These are phyloP conservation scores for Epiblema foenella DNA, from an alignment of 2,888 invertebrate species.

Conservation along the genomic window DNA sequence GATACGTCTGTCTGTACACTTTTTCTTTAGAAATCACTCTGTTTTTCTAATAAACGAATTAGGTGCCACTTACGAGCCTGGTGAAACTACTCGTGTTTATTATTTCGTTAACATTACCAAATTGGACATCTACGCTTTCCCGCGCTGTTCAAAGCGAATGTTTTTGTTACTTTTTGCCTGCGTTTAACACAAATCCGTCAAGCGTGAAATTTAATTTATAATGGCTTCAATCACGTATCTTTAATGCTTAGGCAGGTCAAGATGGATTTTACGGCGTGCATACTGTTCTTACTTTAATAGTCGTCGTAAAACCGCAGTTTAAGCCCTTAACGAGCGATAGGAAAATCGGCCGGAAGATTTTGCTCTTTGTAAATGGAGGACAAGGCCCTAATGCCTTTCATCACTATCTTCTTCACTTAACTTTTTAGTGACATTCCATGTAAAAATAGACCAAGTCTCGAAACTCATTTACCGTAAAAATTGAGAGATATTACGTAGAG, in stretches of 20 bases:
- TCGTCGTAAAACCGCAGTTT: constrained; percentile 38
- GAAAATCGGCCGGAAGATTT: constrained; percentile 28
- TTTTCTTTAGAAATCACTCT: neutral
- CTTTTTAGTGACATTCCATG: too few species aligned
- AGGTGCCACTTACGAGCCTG: too few species aligned
- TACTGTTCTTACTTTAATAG: constrained; percentile 44
- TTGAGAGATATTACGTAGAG: too few species aligned
- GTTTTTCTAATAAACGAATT: neutral
- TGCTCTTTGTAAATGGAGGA: constrained; percentile 33
- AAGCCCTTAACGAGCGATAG: constrained; percentile 40
- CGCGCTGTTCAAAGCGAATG: constrained; percentile 40
- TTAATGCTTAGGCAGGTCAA: constrained; percentile 52
- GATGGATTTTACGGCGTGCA: constrained; percentile 43
- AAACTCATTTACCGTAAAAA: too few species aligned
- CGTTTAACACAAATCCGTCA: constrained; percentile 62
- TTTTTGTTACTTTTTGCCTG: constrained; percentile 58
- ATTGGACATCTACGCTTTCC: constrained; percentile 30
- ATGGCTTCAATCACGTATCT: constrained; percentile 65
- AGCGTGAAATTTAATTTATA: constrained; percentile 78
- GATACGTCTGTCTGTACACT: too few species aligned
- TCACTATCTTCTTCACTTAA: constrained; percentile 14
- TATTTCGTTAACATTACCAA: constrained; percentile 11
- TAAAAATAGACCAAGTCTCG: too few species aligned
- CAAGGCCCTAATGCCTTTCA: constrained; percentile 30
- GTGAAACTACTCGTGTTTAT: neutral